Conservation (phyloP, 2,113 vertebrate species). For the Rafetus swinhoei region DNA sequence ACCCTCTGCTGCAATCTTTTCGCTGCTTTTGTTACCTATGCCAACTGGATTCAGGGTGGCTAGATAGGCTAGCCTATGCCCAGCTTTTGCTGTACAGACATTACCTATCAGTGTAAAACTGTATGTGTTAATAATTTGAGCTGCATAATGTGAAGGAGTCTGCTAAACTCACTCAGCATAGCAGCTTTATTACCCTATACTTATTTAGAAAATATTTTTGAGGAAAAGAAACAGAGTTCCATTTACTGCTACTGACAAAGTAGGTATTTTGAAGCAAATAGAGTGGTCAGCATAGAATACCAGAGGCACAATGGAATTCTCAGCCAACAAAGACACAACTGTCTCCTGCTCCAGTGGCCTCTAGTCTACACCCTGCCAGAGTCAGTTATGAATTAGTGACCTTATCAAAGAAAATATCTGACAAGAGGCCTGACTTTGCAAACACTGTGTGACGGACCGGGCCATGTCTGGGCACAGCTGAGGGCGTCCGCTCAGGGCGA, state of each 20-base stretch:
- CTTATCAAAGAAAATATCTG: neutral
- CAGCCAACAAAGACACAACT: conserved; percentile 51
- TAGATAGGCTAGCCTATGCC: neutral
- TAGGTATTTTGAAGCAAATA: neutral
- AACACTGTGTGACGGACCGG: neutral
- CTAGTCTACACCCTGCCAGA: too few species aligned
- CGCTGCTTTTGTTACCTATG: neutral
- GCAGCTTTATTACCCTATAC: neutral
- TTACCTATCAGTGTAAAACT: neutral
- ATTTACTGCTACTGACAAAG: neutral
- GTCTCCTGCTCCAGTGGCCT: neutral
- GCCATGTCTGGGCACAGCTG: too few species aligned
- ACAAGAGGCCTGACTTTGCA: neutral
- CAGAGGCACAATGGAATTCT: neutral
- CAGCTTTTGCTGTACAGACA: neutral
- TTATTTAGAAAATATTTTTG: neutral
- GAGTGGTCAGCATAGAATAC: conserved; percentile 16
- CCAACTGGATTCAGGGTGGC: neutral
- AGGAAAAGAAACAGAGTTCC: neutral
- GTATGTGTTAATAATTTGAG: neutral
- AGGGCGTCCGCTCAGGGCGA: too few species aligned
- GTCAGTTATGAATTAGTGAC: too few species aligned
- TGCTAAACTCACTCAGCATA: neutral
- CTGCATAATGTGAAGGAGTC: neutral
- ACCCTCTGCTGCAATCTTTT: neutral